phyloP scores from a whole-genome alignment of 2,113 vertebrate species.

The Puma concolor region DNA sequence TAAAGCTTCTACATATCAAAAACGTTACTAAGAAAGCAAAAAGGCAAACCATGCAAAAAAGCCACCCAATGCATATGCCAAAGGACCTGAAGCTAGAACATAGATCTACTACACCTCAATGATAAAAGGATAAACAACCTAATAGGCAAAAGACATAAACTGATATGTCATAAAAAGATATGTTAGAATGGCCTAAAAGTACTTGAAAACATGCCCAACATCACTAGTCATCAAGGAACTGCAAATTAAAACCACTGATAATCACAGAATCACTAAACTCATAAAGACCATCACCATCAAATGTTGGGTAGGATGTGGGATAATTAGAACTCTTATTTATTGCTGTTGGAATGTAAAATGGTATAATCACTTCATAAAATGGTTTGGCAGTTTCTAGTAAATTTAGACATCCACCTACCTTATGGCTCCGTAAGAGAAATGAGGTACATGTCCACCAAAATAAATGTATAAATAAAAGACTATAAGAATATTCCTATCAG shows the following conservation, averaged over 20 bases:
- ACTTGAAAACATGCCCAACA: not conserved
- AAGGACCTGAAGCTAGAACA: not conserved
- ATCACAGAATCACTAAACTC: not conserved
- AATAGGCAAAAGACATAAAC: not conserved
- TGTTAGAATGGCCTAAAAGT: not conserved
- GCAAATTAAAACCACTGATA: not conserved
- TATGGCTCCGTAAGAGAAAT: not conserved
- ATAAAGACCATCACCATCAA: not conserved
- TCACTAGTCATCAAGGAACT: not conserved
- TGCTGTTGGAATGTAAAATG: not conserved
- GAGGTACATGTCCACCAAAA: not conserved
- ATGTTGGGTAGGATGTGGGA: not conserved
- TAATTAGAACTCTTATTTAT: not conserved
- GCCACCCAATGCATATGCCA: not conserved
- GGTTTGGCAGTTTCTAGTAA: not conserved
- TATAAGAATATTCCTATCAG: not conserved
- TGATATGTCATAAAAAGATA: not conserved
- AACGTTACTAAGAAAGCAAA: conserved; percentile 9
- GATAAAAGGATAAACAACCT: not conserved
- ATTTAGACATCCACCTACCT: not conserved
- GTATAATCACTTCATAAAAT: not conserved
- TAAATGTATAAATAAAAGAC: not conserved
- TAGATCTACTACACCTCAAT: not conserved
- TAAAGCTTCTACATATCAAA: not conserved
- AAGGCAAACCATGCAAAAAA: not conserved